Base-by-base conservation (phyloP, 2,888 invertebrate species). In the Spodoptera littoralis region DNA sequence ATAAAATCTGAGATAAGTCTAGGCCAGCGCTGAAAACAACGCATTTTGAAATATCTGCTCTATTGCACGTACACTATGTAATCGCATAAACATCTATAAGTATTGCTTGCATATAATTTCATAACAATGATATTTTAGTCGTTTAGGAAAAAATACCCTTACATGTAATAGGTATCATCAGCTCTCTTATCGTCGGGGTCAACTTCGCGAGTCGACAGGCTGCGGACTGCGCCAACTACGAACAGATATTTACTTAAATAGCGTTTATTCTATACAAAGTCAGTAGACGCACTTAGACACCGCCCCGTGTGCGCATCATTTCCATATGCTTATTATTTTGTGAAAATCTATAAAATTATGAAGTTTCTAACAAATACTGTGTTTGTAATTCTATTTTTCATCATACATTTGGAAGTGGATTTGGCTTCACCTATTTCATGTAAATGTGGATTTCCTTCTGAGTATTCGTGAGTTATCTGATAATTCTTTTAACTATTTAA, bases 161-260 rank as follows among this genome's bases (percentile, higher is more conserved):
- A 47, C n/a, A 13, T 44, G 11, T 13, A 44, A 45, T 50, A 22
- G 30, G 22, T 71, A 58, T 59, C 51, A 58, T 59, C 51, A 22
- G 30, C 30, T 42, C 55, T 8, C 58, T 63, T 73, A 71, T 73
- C 71, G 49, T 44, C 59, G 13, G 49, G 71, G 73, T 76, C 88
- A 84, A 79, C 84, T 85, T 73, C 78, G 80, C 76, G 77, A 76
- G 67, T 84, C 82, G 81, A 63, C 76, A 69, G 81, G 74, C 74
- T 78, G 80, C 73, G 76, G 71, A 77, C 73, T 61, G 68, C 62
- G 51, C 52, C 56, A 65, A 54, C 57, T 66, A 54, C 56, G 48
- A 67, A 72, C 58, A 47, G 48, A 64, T 61, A 67, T 64, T 58
- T 52, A 60, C 60, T 50, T 45, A 73, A 62, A 48, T 57, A 64